A percentile compares a stretch with the other conserved stretches of the same genome.
phyloP scores from a whole-genome alignment of 2,797 vertebrate genomes.

The Sciurus carolinensis region DNA sequence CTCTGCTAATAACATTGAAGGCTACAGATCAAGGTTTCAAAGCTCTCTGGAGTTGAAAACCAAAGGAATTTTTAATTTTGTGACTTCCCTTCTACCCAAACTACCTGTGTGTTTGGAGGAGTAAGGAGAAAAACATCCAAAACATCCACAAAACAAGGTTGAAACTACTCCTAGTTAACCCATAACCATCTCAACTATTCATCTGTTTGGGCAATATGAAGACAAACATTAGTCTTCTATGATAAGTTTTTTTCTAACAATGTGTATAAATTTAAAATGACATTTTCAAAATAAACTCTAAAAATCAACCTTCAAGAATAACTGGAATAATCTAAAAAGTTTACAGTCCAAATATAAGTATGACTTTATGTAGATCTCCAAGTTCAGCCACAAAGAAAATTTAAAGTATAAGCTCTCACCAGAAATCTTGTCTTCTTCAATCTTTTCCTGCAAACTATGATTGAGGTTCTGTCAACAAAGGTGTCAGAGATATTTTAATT shows the following conservation, averaged over 20 bases:
- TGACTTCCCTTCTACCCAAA: neutral
- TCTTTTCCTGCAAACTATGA: neutral
- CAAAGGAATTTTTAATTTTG: neutral
- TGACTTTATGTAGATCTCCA: neutral
- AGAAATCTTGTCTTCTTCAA: neutral
- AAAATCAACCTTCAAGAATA: neutral
- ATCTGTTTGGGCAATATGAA: neutral
- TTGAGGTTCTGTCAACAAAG: neutral
- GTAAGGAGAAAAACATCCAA: too few relatives aligned
- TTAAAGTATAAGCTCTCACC: neutral
- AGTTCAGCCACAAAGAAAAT: neutral
- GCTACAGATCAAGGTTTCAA: neutral
- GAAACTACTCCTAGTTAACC: neutral
- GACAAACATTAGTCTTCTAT: neutral
- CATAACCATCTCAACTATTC: neutral
- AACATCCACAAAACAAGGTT: neutral
- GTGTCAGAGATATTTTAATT: neutral
- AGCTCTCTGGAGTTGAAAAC: slow-evolving; percentile 20
- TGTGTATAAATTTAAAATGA: neutral
- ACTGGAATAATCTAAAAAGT: neutral
- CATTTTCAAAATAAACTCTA: neutral
- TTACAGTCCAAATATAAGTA: neutral
- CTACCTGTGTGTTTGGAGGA: too few relatives aligned
- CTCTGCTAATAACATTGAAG: neutral
- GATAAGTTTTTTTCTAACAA: neutral